Percentiles rank a stretch among this genome's conserved stretches.
Conservation (phyloP, 2,888 invertebrate species). For the Hipparchia semele region DNA sequence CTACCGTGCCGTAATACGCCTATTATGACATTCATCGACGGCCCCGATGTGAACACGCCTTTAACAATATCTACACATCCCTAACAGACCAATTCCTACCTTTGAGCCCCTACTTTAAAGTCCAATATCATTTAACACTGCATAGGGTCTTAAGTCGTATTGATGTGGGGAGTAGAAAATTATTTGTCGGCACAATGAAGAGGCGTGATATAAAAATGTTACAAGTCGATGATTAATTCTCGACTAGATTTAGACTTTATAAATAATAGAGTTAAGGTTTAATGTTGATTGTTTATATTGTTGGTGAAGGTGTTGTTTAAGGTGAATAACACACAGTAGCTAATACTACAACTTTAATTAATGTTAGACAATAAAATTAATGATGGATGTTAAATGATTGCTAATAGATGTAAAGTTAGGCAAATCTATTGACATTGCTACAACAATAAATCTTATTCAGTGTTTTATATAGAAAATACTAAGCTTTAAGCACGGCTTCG, state of each 20-base stretch:
- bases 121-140: slow-evolving; percentile 17
- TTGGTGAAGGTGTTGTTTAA: slow-evolving; percentile 33
- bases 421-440: neutral
- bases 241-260: slow-evolving; percentile 37
- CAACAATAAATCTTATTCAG: neutral
- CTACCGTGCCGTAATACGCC: slow-evolving; percentile 62
- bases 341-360: neutral
- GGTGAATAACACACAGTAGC: slow-evolving; percentile 7
- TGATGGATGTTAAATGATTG: slow-evolving; percentile 5
- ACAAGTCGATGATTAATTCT: slow-evolving; percentile 31
- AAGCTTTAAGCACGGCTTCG: too few relatives aligned
- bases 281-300: slow-evolving; percentile 23
- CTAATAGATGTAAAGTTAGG: neutral
- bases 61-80: slow-evolving; percentile 31
- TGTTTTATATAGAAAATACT: neutral
- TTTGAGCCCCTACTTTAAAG: slow-evolving; percentile 30
- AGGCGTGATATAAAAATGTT: slow-evolving; percentile 37
- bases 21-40: slow-evolving; percentile 59
- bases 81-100: slow-evolving; percentile 36
- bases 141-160: neutral
- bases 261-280: slow-evolving; percentile 30
- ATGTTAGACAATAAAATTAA: neutral
- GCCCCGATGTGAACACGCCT: slow-evolving; percentile 37
- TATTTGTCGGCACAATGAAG: slow-evolving; percentile 39
- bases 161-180: neutral